Evolutionary conservation across 64 coral and sea anemone genomes (phyloP).

Genomic region (Dendronephthya gigantea): DNA sequence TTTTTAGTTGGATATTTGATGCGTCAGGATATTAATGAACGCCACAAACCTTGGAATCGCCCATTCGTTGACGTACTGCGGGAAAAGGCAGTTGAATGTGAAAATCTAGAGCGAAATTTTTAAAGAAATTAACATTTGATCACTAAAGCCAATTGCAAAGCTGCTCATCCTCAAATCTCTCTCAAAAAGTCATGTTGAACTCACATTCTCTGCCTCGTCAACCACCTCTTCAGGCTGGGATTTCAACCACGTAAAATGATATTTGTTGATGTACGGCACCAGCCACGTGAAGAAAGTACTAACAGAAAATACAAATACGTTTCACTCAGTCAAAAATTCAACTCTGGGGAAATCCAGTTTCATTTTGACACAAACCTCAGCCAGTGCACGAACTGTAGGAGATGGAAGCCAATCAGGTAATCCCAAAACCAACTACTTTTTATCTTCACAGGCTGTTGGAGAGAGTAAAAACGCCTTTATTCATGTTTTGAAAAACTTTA

Average conservation of each 20-base stretch:
- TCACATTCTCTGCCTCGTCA: conserved; percentile 68
- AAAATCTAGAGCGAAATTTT: conserved; percentile 43
- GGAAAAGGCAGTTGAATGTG: conserved; percentile 82
- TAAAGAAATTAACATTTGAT: background rate
- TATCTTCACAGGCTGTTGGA: conserved; percentile 24
- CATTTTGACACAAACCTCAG: conserved; percentile 42
- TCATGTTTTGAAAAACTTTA: too few relatives aligned
- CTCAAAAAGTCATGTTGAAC: too few relatives aligned
- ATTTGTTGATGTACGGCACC: conserved; percentile 61
- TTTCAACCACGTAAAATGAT: conserved; percentile 34
- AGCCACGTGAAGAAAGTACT: conserved; percentile 68
- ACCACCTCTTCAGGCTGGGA: conserved; percentile 25
- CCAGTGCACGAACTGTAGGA: conserved; percentile 71
- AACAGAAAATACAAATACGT: too few relatives aligned
- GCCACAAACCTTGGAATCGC: conserved; percentile 71
- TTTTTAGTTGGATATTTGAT: background rate
- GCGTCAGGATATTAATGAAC: too few relatives aligned
- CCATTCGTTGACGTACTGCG: conserved; percentile 89
- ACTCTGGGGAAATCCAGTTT: background rate
- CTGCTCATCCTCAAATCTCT: too few relatives aligned
- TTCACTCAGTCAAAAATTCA: background rate
- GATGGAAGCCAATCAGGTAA: conserved; percentile 52
- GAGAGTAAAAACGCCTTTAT: too few relatives aligned
- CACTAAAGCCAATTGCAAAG: too few relatives aligned
- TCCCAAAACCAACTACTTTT: conserved; percentile 78